Conservation (phyloP, 2,888 invertebrate species). For the Plemyria rubiginata region DNA sequence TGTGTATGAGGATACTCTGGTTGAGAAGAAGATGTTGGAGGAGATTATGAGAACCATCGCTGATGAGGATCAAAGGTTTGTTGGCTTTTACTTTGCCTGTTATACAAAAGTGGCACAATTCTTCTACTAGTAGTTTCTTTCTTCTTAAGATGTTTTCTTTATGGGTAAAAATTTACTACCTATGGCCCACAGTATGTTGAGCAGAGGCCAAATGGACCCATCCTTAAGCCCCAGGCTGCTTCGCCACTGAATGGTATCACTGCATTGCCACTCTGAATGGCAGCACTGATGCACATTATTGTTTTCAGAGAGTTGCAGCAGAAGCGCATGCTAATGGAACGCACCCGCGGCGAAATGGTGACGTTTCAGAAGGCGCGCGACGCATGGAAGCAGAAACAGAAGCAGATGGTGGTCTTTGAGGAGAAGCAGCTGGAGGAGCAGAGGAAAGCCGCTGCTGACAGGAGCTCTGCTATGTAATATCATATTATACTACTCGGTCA, state of each 20-base stretch:
- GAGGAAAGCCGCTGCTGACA: slow-evolving; percentile 50
- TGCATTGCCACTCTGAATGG: no score
- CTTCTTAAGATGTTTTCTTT: no score
- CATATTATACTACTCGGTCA: no score
- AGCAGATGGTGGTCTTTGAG: slow-evolving; percentile 70
- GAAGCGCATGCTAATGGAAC: slow-evolving; percentile 75
- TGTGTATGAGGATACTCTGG: slow-evolving; percentile 83
- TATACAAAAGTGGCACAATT: no score
- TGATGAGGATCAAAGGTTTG: slow-evolving; percentile 84
- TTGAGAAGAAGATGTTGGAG: slow-evolving; percentile 87
- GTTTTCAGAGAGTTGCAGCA: slow-evolving; percentile 76
- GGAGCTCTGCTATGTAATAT: slow-evolving; percentile 56
- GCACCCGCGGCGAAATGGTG: slow-evolving; percentile 81
- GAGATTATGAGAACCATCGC: slow-evolving; percentile 85
- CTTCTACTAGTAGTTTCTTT: no score
- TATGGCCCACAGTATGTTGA: no score
- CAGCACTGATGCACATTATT: background rate
- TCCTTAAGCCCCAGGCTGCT: no score
- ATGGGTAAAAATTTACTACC: no score
- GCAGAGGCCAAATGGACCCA: no score
- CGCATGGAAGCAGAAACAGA: slow-evolving; percentile 79
- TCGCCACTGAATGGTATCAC: no score
- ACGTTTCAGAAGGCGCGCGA: slow-evolving; percentile 78
- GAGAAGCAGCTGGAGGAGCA: slow-evolving; percentile 63
- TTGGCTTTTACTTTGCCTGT: no score